Evolutionary conservation across 1,140 invertebrate genomes (phyloP), one percentile per base, ranked within the genome.

Genomic region (Drosophila dunni): DNA sequence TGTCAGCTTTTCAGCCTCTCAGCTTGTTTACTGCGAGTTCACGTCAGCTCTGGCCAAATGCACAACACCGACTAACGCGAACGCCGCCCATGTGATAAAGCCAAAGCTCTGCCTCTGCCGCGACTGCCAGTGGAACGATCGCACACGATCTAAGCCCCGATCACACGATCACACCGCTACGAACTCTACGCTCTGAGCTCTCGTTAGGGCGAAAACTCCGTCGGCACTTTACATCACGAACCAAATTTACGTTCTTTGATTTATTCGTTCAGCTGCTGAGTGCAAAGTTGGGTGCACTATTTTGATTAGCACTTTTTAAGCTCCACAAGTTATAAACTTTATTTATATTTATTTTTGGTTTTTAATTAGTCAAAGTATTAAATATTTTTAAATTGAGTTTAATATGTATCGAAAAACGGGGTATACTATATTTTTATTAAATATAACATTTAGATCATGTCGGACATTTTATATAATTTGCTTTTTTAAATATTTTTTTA

Each of bases 41-140:
- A 73, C 79, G 79, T 88, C 76, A 88, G 79, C 79, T 86, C 76
- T 82, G 67, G 67, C 79, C 79, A 76, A 85, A 82, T 82, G 82
- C 82, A 48, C 74, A 88, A 82, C 64, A 88, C 84, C 77, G 83
- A 82, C 84, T 88, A 81, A 77, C 46, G 65, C 63, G 17, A 42
- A 33, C 51, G 65, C 48, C 46, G 50, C 34, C 51, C 65, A 51
- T 51, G 56, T 67, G 74, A 79, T 69, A 67, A 76, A 68, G 72
- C 48, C 51, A 65, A 50, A 45, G 60, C 58, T 60, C 40, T 36
- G 50, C 51, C 58, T 60, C 40, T 36, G 50, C 51, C 7, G 29
- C 63, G 42, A 45, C 45, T 9, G 29, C 15, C 57, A 53, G 51
- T 62, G 57, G 50, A 56, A 62, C 62, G 6, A 60, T 34, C 48